Base-by-base conservation (phyloP, 1,140 invertebrate species). In the Polypedilum vanderplanki region DNA sequence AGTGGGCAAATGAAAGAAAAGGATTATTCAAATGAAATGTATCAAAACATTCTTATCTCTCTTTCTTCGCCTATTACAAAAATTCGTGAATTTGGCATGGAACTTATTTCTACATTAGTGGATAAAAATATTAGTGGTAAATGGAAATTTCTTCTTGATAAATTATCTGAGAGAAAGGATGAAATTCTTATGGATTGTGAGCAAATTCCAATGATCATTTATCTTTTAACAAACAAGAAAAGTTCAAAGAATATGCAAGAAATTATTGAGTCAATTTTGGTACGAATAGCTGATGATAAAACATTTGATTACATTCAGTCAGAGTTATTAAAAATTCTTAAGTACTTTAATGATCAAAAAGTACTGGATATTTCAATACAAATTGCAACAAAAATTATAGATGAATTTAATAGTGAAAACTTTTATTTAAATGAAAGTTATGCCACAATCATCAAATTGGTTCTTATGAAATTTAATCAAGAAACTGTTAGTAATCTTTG, bases 151-250 rank as follows among this genome's bases (percentile, higher is more conserved):
- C 7, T 82, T 77, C 75, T 82, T 46, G 77, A 80, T 76, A 79
- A 82, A 46, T 40, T 85, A 1, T 41, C 83, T 10, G 76, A 76
- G 8, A 83, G 85, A 18, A 81, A 79, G 40, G 79, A 85, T 18
- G 90, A 91, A 78, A 82, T 92, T 64, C 73, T 83, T 40, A 78
- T 90, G 67, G 90, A 91, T 77, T 79, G 84, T 75, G 86, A 91
- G 74, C 90, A 89, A 75, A 77, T 88, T 5, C 84, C 86, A 0
- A 74, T 88, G 4, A 79, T 84, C 65, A 77, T 88, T 22, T 70
- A 70, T 20, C 18, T 70, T 3, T 8, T 22, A 5, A 7, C 17
- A 1, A 20, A 70, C 17, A 20, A 70, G 17, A 70, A 70, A 18
- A 18, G 15, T 1, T 70, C 65, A 18, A 70, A 70, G 20, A 10